Base-by-base conservation (phyloP, 1,140 invertebrate genomes). In the Pogonomyrmex californicus region DNA sequence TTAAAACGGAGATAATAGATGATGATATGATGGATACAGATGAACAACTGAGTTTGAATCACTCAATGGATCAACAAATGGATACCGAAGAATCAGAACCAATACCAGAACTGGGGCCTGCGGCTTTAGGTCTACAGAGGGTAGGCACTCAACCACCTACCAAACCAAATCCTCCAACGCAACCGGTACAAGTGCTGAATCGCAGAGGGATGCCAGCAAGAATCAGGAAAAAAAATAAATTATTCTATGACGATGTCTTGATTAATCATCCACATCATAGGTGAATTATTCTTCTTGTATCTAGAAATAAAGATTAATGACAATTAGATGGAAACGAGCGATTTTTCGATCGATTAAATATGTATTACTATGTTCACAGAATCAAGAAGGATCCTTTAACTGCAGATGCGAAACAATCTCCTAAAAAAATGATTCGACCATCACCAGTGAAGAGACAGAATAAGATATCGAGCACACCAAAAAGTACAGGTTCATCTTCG, bases 201-300 rank as follows among this genome's bases (percentile, higher is more conserved):
- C 96, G 97, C 10, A 96, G 98, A 93, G 98, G 98, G 65, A 98
- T 98, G 97, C 98, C 98, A 70, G 97, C 98, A 2, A 96, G 98
- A 86, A 98, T 99, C 78, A 96, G 98, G 71, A 99, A 99, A 94
- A 98, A 98, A 92, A 99, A 99, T 94, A 97, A 97, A 92, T 96
- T 98, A 65, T 99, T 99, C 94, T 99, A 97, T 95, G 98, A 99
- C 95, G 98, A 99, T 95, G 98, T 99, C 93, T 97, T 98, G 92
- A 97, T 99, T 56, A 98, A 98, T 94, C 97, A 97, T 92, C 96
- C 96, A 83, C 97, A 97, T 90, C 96, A 95, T 58, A 94, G 95
- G 94, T 95, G 93, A 88, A 62, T 51, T 66, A 44, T 17, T 33
- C 0, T 30, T 54, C 33, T 17, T 4, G 1, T n/a, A 6, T 65